A percentile compares a stretch with the other conserved stretches of the same genome.
Evolutionary conservation across 2,797 vertebrate genomes (phyloP).

Genomic region (Saxicola maurus): DNA sequence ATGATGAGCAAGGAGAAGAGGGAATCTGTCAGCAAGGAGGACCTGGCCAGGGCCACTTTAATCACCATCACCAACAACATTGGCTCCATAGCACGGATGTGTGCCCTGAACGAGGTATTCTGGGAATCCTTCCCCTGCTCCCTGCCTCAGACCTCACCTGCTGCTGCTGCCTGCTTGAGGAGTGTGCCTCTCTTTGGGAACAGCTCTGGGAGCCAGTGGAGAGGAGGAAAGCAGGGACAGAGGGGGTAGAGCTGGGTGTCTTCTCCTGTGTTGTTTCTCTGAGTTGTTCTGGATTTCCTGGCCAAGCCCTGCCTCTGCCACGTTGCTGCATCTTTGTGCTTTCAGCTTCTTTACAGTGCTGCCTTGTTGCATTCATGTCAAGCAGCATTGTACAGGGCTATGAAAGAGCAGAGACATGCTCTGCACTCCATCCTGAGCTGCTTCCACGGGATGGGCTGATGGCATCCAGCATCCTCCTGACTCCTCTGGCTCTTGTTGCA

Average conservation of each 20-base stretch:
- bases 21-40: slow-evolving; percentile 90
- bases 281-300: not conserved
- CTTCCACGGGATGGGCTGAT: accelerated
- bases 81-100: slow-evolving; percentile 97
- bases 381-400: slow-evolving; percentile 99
- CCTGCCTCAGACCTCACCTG: not conserved
- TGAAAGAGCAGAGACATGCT: slow-evolving; percentile 82
- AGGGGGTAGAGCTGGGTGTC: accelerated
- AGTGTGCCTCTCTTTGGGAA: not conserved
- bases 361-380: slow-evolving; percentile 90
- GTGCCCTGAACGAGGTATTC: slow-evolving; percentile 92
- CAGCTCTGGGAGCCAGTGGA: not conserved
- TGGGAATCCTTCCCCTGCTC: not conserved
- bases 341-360: slow-evolving; percentile 93
- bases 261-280: accelerated
- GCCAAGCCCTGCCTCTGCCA: not conserved
- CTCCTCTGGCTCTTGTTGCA: not conserved
- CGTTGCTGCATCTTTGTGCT: slow-evolving; percentile 55
- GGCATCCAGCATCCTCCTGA: not conserved
- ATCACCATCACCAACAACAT: slow-evolving; percentile 99
- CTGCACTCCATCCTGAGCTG: not conserved
- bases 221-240: not conserved
- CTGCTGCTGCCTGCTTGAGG: not conserved
- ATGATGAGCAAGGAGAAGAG: slow-evolving; percentile 98
- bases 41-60: slow-evolving; percentile 90